These are phyloP conservation scores for Plagiodera versicolora DNA, from an alignment of 2,888 invertebrate genomes.

Conservation along the genomic window DNA sequence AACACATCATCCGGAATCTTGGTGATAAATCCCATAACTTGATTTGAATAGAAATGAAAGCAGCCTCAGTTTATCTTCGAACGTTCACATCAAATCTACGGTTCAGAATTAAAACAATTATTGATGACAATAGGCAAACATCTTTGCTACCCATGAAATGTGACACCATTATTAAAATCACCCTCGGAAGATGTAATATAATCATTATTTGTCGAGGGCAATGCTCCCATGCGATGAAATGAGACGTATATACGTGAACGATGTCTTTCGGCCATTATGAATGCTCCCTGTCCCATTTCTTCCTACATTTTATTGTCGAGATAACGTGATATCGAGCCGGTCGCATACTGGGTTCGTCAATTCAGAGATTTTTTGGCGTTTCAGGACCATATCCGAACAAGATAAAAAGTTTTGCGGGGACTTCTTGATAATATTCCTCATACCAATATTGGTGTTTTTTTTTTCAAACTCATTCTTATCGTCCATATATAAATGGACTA, in stretches of 20 bases:
- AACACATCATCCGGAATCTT: neutral
- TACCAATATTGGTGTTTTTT: no score
- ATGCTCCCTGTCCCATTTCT: neutral
- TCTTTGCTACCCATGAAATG: neutral
- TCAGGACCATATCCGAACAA: no score
- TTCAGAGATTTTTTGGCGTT: no score
- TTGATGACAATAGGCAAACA: neutral
- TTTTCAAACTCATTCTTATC: no score
- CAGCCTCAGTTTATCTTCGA: neutral
- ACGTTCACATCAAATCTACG: neutral
- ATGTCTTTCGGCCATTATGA: neutral
- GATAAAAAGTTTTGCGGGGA: no score
- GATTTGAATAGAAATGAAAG: neutral
- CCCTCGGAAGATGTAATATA: neutral
- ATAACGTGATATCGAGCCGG: neutral
- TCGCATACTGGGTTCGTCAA: no score
- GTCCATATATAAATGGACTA: no score
- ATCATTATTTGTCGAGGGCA: neutral
- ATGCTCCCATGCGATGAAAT: neutral
- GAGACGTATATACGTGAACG: neutral
- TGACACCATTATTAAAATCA: neutral
- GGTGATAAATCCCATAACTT: neutral
- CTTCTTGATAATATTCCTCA: no score
- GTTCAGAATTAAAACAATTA: neutral
- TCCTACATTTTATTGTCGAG: neutral